phyloP scores from a whole-genome alignment of 2,888 invertebrate genomes.

The Candidula unifasciata region DNA sequence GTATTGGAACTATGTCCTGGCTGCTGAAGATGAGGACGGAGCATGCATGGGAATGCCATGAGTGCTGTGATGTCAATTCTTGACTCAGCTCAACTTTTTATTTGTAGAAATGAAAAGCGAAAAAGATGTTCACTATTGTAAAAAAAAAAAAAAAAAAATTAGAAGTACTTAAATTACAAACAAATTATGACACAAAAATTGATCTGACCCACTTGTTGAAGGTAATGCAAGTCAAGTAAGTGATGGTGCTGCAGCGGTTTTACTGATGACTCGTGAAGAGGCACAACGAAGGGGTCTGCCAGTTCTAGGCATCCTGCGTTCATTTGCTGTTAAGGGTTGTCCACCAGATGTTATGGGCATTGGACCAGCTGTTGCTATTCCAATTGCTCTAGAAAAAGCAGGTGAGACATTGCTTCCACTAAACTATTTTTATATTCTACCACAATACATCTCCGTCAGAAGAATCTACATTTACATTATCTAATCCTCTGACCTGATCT shows the following conservation, averaged over 20 bases:
- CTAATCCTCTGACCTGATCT: no score
- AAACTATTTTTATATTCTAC: no score
- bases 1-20: no score
- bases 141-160: background rate
- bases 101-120: no score
- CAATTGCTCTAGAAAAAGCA: conserved; percentile 67
- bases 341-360: conserved; percentile 77
- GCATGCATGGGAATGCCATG: no score
- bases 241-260: conserved; percentile 76
- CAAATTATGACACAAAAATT: background rate
- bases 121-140: no score
- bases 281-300: conserved; percentile 67
- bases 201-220: conserved; percentile 48
- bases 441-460: no score
- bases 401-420: conserved; percentile 56
- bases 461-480: no score
- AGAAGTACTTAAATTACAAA: background rate
- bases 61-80: no score
- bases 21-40: no score
- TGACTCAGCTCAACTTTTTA: no score
- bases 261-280: conserved; percentile 69
- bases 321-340: conserved; percentile 74
- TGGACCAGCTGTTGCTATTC: conserved; percentile 75
- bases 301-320: conserved; percentile 71
- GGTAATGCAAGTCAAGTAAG: conserved; percentile 76